Evolutionary conservation across 1,140 invertebrate genomes (phyloP).

Genomic region (Tetramorium parvispinum): DNA sequence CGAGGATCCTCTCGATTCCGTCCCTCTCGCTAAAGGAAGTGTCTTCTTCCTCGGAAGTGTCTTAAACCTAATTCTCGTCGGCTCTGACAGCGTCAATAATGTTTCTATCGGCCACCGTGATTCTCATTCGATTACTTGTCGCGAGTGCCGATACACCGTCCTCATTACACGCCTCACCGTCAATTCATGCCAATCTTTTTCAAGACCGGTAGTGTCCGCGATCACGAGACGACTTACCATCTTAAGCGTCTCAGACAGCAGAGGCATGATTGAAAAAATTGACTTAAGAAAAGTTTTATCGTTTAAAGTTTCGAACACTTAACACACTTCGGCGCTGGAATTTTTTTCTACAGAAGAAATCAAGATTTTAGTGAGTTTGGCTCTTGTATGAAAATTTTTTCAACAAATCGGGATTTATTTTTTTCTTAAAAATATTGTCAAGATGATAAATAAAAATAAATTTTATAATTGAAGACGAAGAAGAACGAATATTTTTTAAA

Average conservation of each 20-base stretch:
- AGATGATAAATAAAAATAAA: background rate
- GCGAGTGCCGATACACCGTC: constrained; percentile 48
- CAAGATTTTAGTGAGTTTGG: background rate
- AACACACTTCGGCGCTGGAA: constrained; percentile 17
- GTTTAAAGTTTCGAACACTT: constrained; percentile 32
- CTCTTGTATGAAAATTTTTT: background rate
- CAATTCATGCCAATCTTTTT: constrained; percentile 27
- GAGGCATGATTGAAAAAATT: constrained; percentile 47
- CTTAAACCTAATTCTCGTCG: constrained; percentile 58
- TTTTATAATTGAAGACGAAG: background rate
- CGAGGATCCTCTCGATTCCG: background rate
- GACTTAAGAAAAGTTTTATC: constrained; percentile 45
- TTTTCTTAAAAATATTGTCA: background rate
- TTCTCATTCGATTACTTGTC: constrained; percentile 51
- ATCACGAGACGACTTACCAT: background rate
- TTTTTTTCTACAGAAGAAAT: constrained; percentile 16
- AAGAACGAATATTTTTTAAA: background rate
- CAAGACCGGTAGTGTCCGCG: background rate
- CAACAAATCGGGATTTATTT: background rate
- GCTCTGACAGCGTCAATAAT: constrained; percentile 45
- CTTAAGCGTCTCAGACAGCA: background rate
- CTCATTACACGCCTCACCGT: constrained; percentile 5
- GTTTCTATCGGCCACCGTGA: constrained; percentile 43
- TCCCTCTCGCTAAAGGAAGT: constrained; percentile 16
- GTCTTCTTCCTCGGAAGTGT: background rate